Evolutionary conservation across 2,888 invertebrate genomes (phyloP).

Genomic region (Meiosimyza platycephala): DNA sequence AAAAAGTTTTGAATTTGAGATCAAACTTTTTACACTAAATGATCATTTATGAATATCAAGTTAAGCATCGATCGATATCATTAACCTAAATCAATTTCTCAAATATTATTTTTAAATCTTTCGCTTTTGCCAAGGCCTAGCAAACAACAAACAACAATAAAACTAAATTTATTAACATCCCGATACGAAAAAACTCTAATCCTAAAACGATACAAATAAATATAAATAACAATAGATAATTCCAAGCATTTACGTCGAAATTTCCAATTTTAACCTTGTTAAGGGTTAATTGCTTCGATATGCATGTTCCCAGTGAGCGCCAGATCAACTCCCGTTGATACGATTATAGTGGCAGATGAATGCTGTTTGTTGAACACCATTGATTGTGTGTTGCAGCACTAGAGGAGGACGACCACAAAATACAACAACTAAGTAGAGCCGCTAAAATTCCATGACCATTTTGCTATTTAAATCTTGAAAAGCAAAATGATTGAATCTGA

Average conservation of each 20-base stretch:
- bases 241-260: conserved; percentile 3
- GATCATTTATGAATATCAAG: too few relatives aligned
- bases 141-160: too few relatives aligned
- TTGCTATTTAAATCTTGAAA: conserved; percentile 9
- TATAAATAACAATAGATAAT: too few relatives aligned
- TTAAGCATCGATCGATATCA: too few relatives aligned
- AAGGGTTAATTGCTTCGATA: conserved; percentile 1
- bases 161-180: too few relatives aligned
- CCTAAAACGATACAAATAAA: too few relatives aligned
- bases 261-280: not conserved
- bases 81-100: too few relatives aligned
- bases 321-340: conserved; percentile 4
- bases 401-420: not conserved
- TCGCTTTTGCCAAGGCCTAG: too few relatives aligned
- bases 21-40: too few relatives aligned
- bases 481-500: not conserved
- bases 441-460: not conserved
- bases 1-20: too few relatives aligned
- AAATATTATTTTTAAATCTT: too few relatives aligned
- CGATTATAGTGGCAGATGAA: not conserved
- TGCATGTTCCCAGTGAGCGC: not conserved
- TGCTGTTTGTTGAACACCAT: not conserved
- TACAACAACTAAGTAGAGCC: not conserved
- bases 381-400: not conserved
- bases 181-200: too few relatives aligned